Base-by-base conservation (phyloP, 1,140 invertebrate species). In the Triops longicaudatus region DNA sequence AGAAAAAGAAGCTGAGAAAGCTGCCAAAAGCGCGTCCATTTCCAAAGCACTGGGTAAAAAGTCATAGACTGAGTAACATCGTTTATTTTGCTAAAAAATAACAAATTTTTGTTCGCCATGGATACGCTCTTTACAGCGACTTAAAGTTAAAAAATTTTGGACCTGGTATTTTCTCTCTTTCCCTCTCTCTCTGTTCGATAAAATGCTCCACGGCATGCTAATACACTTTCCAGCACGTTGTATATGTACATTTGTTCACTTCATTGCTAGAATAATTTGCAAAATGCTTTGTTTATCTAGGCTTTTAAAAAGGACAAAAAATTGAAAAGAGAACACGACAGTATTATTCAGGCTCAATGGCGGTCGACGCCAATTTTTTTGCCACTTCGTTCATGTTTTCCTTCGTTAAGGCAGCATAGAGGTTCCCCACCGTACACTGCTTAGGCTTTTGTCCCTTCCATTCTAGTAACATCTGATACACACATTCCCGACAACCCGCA, bases 21-120 rank as follows among this genome's bases (percentile, higher is more conserved):
- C 86, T 78, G 86, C 84, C 12, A 89, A 89, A 80, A 85, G 84
- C 7, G 87, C 87, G 50, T 81, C 84, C 63, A 86, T 84, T 41
- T 85, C 87, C 77, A 89, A 88, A 81, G 88, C 88, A 3, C 82
- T 90, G 5, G 88, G 88, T 11, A 89, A 88, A 78, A 84, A 82
- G 73, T 79, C 81, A 73, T 83, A 79, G 82, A 80, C 22, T 37
- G 50, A 63, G 22, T 10, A 63, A 63, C 50, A 14, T 17, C 50
- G 17, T 63, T 63, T 63, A 63, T 63, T 63, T 63, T 63, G 50
- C 50, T 63, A 63, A 63, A 63, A 63, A 63, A n/a, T n/a, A 63
- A 63, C 50, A 22, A 17, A 63, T 63, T 63, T 63, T 63, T 63
- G 50, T 63, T 63, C 50, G 50, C 50, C 22, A 63, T 63, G 50